A percentile compares a stretch with the other conserved stretches of the same genome.
phyloP scores from a whole-genome alignment of 2,797 vertebrate species.

The Dermochelys coriacea region DNA sequence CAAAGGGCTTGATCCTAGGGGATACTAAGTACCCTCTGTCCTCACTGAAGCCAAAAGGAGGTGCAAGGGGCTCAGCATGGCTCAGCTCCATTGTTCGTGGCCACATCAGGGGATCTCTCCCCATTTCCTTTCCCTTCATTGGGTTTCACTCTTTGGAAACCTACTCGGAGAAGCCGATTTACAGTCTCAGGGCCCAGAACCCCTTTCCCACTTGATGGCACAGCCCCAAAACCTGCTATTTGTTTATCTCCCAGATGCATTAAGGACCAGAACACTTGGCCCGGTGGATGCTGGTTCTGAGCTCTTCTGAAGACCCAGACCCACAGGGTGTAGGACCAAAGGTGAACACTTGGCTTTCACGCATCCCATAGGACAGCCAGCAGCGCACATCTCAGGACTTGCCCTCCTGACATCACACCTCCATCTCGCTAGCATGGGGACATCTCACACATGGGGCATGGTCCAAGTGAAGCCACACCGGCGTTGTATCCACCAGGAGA shows the following conservation, averaged over 20 bases:
- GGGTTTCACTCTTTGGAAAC: neutral
- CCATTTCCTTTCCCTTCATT: no score
- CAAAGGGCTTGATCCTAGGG: neutral
- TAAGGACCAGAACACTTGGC: no score
- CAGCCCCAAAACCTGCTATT: no score
- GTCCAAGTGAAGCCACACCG: neutral
- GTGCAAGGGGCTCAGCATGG: no score
- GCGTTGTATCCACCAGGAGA: neutral
- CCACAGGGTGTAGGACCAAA: neutral
- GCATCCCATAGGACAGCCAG: neutral
- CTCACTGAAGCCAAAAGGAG: neutral
- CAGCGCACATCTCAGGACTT: neutral
- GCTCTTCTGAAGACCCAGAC: neutral
- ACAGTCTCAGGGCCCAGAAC: neutral
- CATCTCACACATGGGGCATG: neutral
- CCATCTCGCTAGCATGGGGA: no score
- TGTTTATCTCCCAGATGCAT: neutral
- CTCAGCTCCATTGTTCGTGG: neutral
- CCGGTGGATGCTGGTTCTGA: neutral
- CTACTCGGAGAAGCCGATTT: neutral
- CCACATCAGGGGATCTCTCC: neutral
- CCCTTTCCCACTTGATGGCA: neutral
- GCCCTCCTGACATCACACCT: neutral
- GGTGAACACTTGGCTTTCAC: neutral
- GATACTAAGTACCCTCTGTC: neutral